Evolutionary conservation across 2,888 invertebrate species (phyloP).

Genomic region (Drosophila pseudotalamancana): DNA sequence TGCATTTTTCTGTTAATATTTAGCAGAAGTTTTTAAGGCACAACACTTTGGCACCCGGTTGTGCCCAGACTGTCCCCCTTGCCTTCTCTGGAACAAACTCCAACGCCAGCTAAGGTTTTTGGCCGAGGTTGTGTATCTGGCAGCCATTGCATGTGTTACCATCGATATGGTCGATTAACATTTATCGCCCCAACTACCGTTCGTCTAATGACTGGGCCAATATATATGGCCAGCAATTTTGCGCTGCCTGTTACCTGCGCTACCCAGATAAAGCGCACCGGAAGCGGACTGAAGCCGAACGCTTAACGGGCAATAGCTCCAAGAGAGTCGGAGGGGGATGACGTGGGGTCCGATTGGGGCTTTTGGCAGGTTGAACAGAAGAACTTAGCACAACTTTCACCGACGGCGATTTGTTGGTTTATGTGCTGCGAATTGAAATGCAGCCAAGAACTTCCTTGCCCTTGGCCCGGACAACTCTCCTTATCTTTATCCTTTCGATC

Average conservation of each 20-base stretch:
- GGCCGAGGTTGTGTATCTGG: neutral
- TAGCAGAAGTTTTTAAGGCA: conserved; percentile 34
- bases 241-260: conserved; percentile 73
- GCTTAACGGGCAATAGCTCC: conserved; percentile 1
- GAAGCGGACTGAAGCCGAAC: neutral
- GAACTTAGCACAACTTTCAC: conserved; percentile 49
- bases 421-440: conserved; percentile 77
- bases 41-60: neutral
- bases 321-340: neutral
- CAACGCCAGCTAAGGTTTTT: too few species aligned
- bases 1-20: conserved; percentile 49
- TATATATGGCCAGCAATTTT: conserved; percentile 73
- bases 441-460: conserved; percentile 60
- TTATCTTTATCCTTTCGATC: neutral
- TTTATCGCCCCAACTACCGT: conserved; percentile 62
- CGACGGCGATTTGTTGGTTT: conserved; percentile 74
- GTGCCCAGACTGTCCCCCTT: neutral
- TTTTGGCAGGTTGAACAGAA: neutral
- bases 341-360: too few species aligned
- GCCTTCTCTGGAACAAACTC: neutral
- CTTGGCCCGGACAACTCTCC: neutral
- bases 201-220: conserved; percentile 60
- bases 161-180: conserved; percentile 77
- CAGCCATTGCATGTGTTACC: conserved; percentile 66
- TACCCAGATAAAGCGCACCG: conserved; percentile 67